phyloP scores from a whole-genome alignment of 1,140 invertebrate genomes.

The Trypoxylus dichotomus region DNA sequence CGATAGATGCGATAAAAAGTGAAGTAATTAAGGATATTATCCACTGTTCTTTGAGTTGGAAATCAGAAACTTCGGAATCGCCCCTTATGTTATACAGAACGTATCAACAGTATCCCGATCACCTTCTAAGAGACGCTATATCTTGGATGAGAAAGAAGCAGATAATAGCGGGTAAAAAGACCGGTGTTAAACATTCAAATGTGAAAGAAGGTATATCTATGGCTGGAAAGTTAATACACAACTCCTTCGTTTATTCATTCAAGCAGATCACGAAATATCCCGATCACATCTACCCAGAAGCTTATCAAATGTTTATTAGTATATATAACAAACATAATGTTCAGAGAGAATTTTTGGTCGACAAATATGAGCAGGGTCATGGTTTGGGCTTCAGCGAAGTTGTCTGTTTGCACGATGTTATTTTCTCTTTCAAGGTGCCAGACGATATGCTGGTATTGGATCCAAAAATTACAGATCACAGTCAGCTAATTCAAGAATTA shows the following conservation, averaged over 20 bases:
- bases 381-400: slow-evolving; percentile 42
- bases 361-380: slow-evolving; percentile 32
- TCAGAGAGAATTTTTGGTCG: slow-evolving; percentile 9
- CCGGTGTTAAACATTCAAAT: slow-evolving; percentile 44
- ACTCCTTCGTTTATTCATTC: slow-evolving; percentile 20
- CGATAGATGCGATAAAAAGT: slow-evolving; percentile 51
- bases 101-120: slow-evolving; percentile 71
- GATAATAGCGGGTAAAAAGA: slow-evolving; percentile 61
- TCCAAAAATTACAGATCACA: slow-evolving; percentile 58
- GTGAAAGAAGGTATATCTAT: slow-evolving; percentile 44
- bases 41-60: slow-evolving; percentile 65
- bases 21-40: slow-evolving; percentile 58
- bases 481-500: slow-evolving; percentile 55
- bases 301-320: slow-evolving; percentile 48
- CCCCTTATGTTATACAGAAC: slow-evolving; percentile 65
- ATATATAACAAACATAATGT: slow-evolving; percentile 43
- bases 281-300: slow-evolving; percentile 54
- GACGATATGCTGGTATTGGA: slow-evolving; percentile 65
- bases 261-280: slow-evolving; percentile 60
- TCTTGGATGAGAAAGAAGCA: slow-evolving; percentile 60
- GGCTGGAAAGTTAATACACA: slow-evolving; percentile 2
- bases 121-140: slow-evolving; percentile 61
- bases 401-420: slow-evolving; percentile 50
- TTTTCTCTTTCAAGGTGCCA: slow-evolving; percentile 61
- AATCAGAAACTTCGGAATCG: slow-evolving; percentile 64